Evolutionary conservation across 1,140 invertebrate species (phyloP), one percentile per base, ranked within the genome.

Genomic region (Solenopsis invicta): DNA sequence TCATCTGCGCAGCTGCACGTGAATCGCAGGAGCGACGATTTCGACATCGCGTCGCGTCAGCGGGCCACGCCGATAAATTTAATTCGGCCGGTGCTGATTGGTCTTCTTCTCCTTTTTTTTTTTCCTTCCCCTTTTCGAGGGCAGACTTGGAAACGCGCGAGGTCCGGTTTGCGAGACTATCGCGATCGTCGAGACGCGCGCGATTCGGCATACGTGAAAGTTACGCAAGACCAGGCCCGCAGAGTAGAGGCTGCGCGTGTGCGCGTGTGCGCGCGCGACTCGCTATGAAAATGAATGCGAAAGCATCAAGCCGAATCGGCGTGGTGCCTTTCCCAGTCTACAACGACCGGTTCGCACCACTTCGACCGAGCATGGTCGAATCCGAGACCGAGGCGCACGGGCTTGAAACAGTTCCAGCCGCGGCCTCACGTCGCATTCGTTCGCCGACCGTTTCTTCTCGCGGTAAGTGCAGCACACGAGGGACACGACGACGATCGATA

Each of bases 281-380:
- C 45, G 80, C 54, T 84, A 61, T 48, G n/a, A 72, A 45, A 82
- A 80, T 80, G 10, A 82, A 84, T 61, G 69, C 54, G 29, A 74
- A 84, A 50, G 45, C 80, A 84, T 61, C 54, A 75, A 50, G 54
- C 50, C 54, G 56, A 52, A 61, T 71, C 66, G 34, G 61, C 61
- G 21, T 64, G 62, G 76, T 75, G 78, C 88, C 88, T 88, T 91
- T 88, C 91, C 92, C 93, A 93, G 93, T 94, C 88, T 87, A 84
- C 85, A 89, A 89, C 80, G 86, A 75, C 80, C 50, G 86, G 80
- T 90, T 91, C 89, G 9, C 66, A 86, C 90, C 85, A 75, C 75
- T 85, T 87, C 66, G 84, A 74, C 78, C 89, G 87, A 87, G 61
- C 87, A 61, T 54, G 48, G 66, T 18, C 34, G 45, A 67, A 21